Evolutionary conservation across 2,888 invertebrate species (phyloP), one percentile per base, ranked within the genome.

Genomic region (Diloba caeruleocephala): DNA sequence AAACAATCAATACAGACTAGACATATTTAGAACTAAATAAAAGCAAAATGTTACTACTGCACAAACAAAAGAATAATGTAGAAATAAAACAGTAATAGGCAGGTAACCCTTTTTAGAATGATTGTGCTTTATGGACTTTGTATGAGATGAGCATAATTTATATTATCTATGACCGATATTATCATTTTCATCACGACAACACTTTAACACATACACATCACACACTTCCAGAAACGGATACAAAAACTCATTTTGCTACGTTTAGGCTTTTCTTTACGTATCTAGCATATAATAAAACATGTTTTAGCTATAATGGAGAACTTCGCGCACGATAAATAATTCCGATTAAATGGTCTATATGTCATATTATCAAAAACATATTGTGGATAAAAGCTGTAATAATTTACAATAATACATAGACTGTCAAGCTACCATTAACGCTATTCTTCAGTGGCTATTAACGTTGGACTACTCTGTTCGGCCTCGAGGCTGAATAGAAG

Each of bases 361-460:
- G 39, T 53, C 50, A 39, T 49, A 48, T n/a, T n/a, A n/a, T 39
- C 33, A 57, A 56, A 69, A 56, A 60, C 44, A 46, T 52, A 54
- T 66, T 49, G 26, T 44, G 31, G 19, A 39, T 61, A 52, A 52
- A 43, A 66, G 45, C 53, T n/a, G 34, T 46, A 54, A 67, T 69
- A 39, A 50, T 70, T 42, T 51, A 12, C 29, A 23, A 26, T 42
- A 43, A 42, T 39, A 33, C 48, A 34, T 34, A 39, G 38, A 37
- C 17, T 33, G 42, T 8, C 19, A 19, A n/a, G 19, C 28, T 29
- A 42, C 37, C 29, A 49, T 46, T 38, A 63, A 54, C 12, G 34
- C 15, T 25, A 23, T 39, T 21, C 23, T 37, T n/a, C 37, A 12
- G 23, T 55, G 36, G 36, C 39, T 34, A 33, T 31, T 31, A 25